Conservation (phyloP, 2,113 vertebrate genomes). For the Ceyx margarethae region DNA sequence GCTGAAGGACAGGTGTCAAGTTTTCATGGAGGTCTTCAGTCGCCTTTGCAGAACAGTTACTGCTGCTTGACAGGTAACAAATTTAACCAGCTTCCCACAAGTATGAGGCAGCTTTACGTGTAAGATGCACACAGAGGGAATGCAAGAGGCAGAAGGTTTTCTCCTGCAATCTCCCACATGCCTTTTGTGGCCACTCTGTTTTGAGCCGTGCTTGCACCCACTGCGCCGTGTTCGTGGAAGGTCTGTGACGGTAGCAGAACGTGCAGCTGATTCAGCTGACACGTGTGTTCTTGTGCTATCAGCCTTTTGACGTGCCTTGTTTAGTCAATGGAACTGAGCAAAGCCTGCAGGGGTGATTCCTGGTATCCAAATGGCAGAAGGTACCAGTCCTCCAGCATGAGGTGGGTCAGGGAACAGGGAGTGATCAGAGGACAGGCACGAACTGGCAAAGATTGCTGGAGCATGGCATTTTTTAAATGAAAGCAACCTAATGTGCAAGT, state of each 20-base stretch:
- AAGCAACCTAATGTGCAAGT: background rate
- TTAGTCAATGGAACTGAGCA: background rate
- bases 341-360: background rate
- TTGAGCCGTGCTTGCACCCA: background rate
- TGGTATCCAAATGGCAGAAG: background rate
- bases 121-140: background rate
- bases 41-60: background rate
- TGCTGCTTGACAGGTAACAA: background rate
- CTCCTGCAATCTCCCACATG: rapidly evolving
- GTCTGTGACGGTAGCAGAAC: background rate
- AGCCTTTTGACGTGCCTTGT: background rate
- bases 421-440: rapidly evolving
- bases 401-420: background rate
- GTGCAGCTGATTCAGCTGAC: background rate
- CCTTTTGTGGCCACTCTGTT: background rate
- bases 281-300: background rate
- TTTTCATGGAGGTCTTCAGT: background rate
- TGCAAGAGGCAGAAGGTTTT: background rate
- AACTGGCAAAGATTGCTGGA: background rate
- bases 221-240: background rate
- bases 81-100: background rate
- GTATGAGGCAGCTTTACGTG: background rate
- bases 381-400: background rate
- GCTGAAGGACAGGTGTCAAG: background rate
- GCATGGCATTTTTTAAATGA: background rate